These are phyloP conservation scores for Resseliella maxima DNA, from an alignment of 2,888 invertebrate species.

Conservation along the genomic window DNA sequence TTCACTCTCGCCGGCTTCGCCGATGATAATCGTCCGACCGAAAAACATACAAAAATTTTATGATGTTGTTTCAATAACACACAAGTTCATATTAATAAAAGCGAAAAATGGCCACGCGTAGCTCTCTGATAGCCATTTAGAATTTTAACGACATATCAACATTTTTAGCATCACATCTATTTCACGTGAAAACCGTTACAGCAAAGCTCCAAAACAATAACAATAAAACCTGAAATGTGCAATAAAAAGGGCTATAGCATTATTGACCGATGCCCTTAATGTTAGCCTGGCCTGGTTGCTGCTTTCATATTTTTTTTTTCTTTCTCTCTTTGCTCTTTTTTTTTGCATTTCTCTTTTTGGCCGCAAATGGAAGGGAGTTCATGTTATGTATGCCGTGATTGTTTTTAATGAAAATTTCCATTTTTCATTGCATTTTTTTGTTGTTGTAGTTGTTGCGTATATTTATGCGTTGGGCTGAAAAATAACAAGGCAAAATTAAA, in stretches of 20 bases:
- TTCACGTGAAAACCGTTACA: neutral
- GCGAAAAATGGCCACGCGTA: neutral
- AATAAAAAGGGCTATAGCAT: slow-evolving; percentile 41
- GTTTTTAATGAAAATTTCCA: slow-evolving; percentile 33
- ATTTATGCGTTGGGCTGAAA: neutral
- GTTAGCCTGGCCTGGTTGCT: neutral
- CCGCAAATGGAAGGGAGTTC: too few relatives aligned
- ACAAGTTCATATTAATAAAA: neutral
- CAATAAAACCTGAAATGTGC: slow-evolving; percentile 31
- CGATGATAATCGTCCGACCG: too few relatives aligned
- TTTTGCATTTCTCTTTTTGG: too few relatives aligned
- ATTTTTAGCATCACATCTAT: neutral
- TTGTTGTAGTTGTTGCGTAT: neutral
- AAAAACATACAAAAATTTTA: too few relatives aligned
- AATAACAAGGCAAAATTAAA: neutral
- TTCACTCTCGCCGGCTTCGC: neutral
- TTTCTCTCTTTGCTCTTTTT: too few relatives aligned
- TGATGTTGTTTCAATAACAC: slow-evolving; percentile 19
- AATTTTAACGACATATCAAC: slow-evolving; percentile 34
- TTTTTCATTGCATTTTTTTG: neutral
- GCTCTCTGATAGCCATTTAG: slow-evolving; percentile 13
- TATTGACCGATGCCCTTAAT: neutral
- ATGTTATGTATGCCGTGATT: neutral
- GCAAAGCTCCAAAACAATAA: neutral
- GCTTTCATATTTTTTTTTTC: too few relatives aligned